Conservation (phyloP, 2,797 vertebrate genomes). For the Menidia menidia region DNA sequence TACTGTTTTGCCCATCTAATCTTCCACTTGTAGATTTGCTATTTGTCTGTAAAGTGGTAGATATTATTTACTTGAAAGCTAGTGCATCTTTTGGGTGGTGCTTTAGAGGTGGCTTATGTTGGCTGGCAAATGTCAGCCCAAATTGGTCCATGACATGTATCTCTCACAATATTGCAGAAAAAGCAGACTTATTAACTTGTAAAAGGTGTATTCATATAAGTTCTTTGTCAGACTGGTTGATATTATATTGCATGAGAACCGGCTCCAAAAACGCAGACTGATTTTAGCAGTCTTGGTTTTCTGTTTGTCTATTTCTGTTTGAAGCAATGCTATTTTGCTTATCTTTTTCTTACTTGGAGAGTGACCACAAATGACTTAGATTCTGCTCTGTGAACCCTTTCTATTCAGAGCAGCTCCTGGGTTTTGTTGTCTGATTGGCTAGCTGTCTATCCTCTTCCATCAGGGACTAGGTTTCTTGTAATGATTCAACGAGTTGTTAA, state of each 20-base stretch:
- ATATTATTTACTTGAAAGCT: too few relatives aligned
- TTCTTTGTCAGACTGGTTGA: not conserved
- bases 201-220: not conserved
- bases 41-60: not conserved
- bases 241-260: not conserved
- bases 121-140: too few relatives aligned
- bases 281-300: not conserved
- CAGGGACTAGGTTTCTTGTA: conserved; percentile 47
- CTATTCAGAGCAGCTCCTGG: conserved; percentile 53
- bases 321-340: conserved; percentile 1
- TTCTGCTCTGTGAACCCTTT: conserved; percentile 38
- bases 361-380: conserved; percentile 25
- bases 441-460: conserved; percentile 48
- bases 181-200: not conserved
- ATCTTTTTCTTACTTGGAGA: conserved; percentile 27
- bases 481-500: conserved; percentile 35
- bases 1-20: not conserved
- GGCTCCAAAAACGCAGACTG: not conserved
- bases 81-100: too few relatives aligned
- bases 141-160: too few relatives aligned
- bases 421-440: conserved; percentile 56
- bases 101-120: too few relatives aligned
- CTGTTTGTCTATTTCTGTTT: conserved; percentile 8
- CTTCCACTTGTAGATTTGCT: not conserved
- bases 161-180: not conserved